phyloP scores from a whole-genome alignment of 2,888 invertebrate genomes.

The Napeogenes inachia region DNA sequence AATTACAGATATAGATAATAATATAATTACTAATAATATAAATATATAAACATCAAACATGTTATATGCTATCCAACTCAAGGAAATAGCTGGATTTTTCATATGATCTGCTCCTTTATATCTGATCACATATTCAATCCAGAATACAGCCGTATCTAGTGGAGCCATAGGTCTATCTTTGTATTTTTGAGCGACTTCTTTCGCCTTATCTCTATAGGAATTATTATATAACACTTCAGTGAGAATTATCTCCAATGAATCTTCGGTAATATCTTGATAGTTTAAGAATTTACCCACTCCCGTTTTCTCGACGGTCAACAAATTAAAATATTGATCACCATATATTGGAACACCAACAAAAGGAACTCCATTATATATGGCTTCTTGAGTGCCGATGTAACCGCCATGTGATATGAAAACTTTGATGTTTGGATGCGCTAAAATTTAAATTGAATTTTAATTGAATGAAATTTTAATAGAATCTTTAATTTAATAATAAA shows the following conservation, averaged over 20 bases:
- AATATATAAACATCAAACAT: conserved; percentile 65
- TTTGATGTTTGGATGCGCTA: conserved; percentile 76
- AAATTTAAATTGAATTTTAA: conserved; percentile 28
- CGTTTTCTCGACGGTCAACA: conserved; percentile 56
- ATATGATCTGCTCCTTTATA: conserved; percentile 73
- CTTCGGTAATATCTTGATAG: conserved; percentile 62
- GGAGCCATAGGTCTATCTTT: conserved; percentile 74
- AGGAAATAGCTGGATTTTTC: conserved; percentile 65
- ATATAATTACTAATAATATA: conserved; percentile 17
- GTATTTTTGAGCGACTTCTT: conserved; percentile 62
- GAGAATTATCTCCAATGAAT: conserved; percentile 47
- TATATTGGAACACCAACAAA: conserved; percentile 72
- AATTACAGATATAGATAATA: conserved; percentile 8
- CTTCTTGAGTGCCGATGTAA: conserved; percentile 79
- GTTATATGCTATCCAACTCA: conserved; percentile 59
- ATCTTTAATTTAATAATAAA: neutral
- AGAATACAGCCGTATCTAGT: conserved; percentile 70
- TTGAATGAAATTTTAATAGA: no score
- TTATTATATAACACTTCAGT: conserved; percentile 58
- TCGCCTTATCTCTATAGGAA: conserved; percentile 50
- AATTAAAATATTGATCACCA: conserved; percentile 71
- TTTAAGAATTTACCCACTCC: conserved; percentile 66
- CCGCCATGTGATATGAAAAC: conserved; percentile 83
- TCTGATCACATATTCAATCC: conserved; percentile 77
- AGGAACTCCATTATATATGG: conserved; percentile 78